phyloP scores from a whole-genome alignment of 2,797 vertebrate genomes.

The Enteromius fasciolatus region DNA sequence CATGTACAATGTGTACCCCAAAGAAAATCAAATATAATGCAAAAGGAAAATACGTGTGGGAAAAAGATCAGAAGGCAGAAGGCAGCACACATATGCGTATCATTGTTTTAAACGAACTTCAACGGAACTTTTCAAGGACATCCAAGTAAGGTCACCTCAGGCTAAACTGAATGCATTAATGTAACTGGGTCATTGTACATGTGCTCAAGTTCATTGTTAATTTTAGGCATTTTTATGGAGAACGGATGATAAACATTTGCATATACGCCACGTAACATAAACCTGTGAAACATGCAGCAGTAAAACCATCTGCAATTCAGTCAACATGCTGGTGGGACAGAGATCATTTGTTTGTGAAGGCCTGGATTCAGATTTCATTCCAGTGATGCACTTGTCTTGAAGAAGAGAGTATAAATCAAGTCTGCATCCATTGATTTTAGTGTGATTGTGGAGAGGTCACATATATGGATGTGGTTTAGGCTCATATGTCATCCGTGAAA shows the following conservation, averaged over 20 bases:
- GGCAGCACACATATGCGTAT: neutral
- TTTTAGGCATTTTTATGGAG: conserved; percentile 6
- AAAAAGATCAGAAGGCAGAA: too few species aligned
- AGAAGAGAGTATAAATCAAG: conserved; percentile 25
- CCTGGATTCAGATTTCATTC: conserved; percentile 25
- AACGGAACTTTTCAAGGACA: conserved; percentile 36
- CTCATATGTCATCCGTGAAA: conserved; percentile 25
- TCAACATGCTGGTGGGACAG: conserved; percentile 26
- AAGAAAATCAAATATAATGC: conserved; percentile 13
- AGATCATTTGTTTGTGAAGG: conserved; percentile 32
- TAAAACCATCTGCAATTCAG: conserved; percentile 29
- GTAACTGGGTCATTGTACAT: conserved; percentile 33
- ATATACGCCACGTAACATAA: conserved; percentile 29
- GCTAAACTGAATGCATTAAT: conserved; percentile 35
- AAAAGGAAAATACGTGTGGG: neutral
- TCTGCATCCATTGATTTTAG: conserved; percentile 16
- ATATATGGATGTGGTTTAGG: conserved; percentile 4
- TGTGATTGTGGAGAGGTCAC: neutral
- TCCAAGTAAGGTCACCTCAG: conserved; percentile 27
- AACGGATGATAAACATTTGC: conserved; percentile 27
- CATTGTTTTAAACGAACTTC: conserved; percentile 24
- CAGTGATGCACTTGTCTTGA: conserved; percentile 12
- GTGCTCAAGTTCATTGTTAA: conserved; percentile 19
- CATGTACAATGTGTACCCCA: conserved; percentile 16
- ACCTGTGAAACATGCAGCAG: conserved; percentile 7